phyloP scores from a whole-genome alignment of 2,797 vertebrate genomes.

The Monodelphis domestica region DNA sequence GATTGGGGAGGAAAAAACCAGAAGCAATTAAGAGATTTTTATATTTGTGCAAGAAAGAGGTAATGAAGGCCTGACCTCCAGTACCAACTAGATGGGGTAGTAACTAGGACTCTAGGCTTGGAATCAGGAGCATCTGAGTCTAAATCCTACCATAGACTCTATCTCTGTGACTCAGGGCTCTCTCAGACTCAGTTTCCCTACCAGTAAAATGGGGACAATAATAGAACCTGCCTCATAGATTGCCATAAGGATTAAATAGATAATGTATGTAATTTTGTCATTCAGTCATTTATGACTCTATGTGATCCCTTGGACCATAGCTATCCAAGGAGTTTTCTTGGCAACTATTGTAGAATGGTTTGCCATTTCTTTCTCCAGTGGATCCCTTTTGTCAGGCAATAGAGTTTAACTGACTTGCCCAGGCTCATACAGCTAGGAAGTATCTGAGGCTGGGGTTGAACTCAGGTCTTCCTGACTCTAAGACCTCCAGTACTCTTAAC shows the following conservation, averaged over 20 bases:
- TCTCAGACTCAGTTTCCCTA: background rate
- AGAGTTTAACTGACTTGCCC: too few relatives aligned
- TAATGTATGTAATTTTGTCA: background rate
- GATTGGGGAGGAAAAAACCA: background rate
- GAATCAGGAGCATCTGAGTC: background rate
- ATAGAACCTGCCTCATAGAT: background rate
- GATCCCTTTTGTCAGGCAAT: too few relatives aligned
- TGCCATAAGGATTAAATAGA: background rate
- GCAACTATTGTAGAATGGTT: too few relatives aligned
- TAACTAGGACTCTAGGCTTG: background rate
- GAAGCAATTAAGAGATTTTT: background rate
- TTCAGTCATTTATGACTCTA: too few relatives aligned
- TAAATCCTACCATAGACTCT: background rate
- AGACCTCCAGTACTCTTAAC: too few relatives aligned
- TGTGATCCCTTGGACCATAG: too few relatives aligned
- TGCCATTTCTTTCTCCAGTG: too few relatives aligned
- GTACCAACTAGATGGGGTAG: background rate
- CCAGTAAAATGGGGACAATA: conserved; percentile 10
- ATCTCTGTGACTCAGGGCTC: conserved; percentile 2
- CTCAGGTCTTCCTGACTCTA: too few relatives aligned
- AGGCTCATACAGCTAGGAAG: too few relatives aligned
- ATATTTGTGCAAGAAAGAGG: background rate
- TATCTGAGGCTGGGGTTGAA: too few relatives aligned
- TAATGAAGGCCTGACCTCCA: background rate
- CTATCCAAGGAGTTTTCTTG: too few relatives aligned